phyloP scores from a whole-genome alignment of 1,140 invertebrate genomes.

The Meteorus sp. region DNA sequence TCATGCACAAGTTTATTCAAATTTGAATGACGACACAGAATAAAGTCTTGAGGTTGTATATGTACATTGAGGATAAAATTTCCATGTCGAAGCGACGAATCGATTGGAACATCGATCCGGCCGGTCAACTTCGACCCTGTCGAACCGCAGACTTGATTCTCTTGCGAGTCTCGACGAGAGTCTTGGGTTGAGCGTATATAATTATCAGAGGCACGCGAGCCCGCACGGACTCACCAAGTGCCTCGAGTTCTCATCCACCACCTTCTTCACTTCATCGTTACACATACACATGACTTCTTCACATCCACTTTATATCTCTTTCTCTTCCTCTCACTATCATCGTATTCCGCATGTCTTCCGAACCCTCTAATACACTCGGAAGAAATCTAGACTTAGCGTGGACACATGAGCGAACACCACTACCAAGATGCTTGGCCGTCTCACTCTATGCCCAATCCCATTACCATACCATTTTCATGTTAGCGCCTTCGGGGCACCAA shows the following conservation, averaged over 20 bases:
- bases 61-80: conserved; percentile 42
- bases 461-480: conserved; percentile 56
- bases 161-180: conserved; percentile 27
- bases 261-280: not conserved
- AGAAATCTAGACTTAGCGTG: conserved; percentile 43
- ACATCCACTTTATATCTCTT: conserved; percentile 3
- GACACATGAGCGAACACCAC: not conserved
- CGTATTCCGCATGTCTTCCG: conserved; percentile 1
- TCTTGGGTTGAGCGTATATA: conserved; percentile 48
- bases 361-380: conserved; percentile 43
- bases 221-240: conserved; percentile 40
- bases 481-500: conserved; percentile 49
- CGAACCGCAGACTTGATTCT: conserved; percentile 49
- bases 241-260: conserved; percentile 19
- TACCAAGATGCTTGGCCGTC: not conserved
- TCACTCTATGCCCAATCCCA: conserved; percentile 34
- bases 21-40: no score
- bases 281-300: conserved; percentile 5
- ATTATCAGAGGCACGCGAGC: conserved; percentile 56
- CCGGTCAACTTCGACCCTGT: conserved; percentile 55
- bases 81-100: conserved; percentile 53
- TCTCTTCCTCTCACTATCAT: conserved; percentile 7
- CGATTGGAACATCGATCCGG: conserved; percentile 57
- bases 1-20: no score
- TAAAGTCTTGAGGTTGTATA: no score